Base-by-base conservation (phyloP, 2,797 vertebrate species). In the Loris lydekkerianus region DNA sequence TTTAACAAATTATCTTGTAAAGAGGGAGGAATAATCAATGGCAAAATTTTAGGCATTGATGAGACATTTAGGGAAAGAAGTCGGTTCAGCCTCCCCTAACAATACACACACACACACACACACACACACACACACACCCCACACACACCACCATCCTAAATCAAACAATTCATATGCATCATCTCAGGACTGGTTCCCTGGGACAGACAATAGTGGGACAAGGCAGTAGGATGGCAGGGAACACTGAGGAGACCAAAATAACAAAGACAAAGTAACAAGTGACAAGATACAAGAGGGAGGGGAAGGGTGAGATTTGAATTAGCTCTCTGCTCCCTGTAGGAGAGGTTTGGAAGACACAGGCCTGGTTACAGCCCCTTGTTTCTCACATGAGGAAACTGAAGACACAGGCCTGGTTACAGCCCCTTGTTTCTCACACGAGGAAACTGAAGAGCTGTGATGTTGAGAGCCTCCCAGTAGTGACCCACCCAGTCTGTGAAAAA, bases 21-120 rank as follows among this genome's bases (percentile, higher is more conserved):
- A 75, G 17, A 56, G 29, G 27, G 21, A 95, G 31, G n/a, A 89
- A 82, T 43, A 65, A 70, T 60, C 49, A 89, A 56, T 14, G 40
- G 25, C 56, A 89, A 86, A 63, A 58, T 49, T 84, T 70, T 61
- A 65, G 58, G 46, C 6, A 29, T 40, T 43, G 14, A 2, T 81
- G 72, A 58, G 17, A 86, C 46, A 76, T 69, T 77, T 84, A 31
- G n/a, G n/a, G 8, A 83, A 92, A 80, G 29, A 93, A 58, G 86
- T 29, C 56, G 20, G 53, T 53, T 87, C n/a, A 63, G 23, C 27
- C 13, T 91, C 49, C 4, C 40, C 27, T 18, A n/a, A 23, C n/a
- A 93, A n/a, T 34, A 25, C 2, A 34, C 27, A 53, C 18, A 21
- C 46, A 40, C n/a, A 70, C 20, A 69, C 31, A n/a, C 31, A n/a